Evolutionary conservation across 2,797 vertebrate genomes (phyloP).

Genomic region (Liparis tanakae): DNA sequence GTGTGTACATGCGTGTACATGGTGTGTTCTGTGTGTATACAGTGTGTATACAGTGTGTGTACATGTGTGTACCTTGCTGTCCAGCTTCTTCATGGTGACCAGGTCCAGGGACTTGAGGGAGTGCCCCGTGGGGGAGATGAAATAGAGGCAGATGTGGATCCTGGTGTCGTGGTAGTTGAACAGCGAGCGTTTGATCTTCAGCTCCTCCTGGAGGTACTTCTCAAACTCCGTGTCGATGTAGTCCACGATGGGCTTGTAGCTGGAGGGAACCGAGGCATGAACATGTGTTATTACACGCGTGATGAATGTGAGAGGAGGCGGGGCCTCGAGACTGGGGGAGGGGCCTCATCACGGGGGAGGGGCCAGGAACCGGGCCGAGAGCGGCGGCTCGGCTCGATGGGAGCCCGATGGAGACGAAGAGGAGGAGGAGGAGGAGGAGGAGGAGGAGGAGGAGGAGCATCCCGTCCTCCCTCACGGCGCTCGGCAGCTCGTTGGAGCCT

Average conservation of each 20-base stretch:
- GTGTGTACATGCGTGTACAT: too few species aligned
- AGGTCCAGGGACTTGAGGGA: conserved; percentile 97
- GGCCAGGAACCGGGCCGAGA: too few species aligned
- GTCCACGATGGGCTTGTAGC: conserved; percentile 99
- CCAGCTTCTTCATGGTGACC: conserved; percentile 98
- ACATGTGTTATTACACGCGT: conserved; percentile 49
- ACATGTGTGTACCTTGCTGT: conserved; percentile 90
- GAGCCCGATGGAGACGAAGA: conserved; percentile 40
- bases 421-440: conserved; percentile 27
- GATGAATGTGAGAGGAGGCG: conserved; percentile 41
- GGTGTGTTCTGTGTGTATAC: background rate
- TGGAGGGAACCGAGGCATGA: conserved; percentile 70
- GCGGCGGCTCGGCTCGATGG: conserved; percentile 17
- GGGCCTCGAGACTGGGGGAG: conserved; percentile 23
- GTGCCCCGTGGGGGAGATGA: conserved; percentile 97
- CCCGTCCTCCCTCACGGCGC: conserved; percentile 9
- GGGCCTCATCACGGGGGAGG: too few species aligned
- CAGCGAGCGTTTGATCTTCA: conserved; percentile 97
- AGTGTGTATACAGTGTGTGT: conserved; percentile 54
- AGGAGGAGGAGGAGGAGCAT: conserved; percentile 23
- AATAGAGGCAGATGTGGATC: conserved; percentile 98
- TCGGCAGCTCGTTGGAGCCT: background rate
- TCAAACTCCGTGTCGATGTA: conserved; percentile 99
- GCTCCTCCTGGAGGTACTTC: conserved; percentile 97
- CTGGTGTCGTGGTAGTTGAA: conserved; percentile 97